Base-by-base conservation (phyloP, 1,140 invertebrate species). In the Bombus terrestris region DNA sequence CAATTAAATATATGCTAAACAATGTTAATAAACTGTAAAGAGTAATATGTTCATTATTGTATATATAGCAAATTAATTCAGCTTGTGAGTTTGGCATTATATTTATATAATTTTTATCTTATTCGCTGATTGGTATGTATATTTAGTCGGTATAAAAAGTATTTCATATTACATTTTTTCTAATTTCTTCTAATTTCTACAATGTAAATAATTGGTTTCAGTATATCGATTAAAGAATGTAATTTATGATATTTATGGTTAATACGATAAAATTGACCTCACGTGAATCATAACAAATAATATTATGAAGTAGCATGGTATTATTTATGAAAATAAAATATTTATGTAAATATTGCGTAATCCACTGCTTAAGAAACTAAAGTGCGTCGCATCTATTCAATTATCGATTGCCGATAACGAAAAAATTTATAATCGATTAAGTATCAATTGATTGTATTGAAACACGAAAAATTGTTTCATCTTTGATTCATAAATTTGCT, bases 11-110 rank as follows among this genome's bases (percentile, higher is more conserved):
- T 64, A 5, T 37, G 15, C 22, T 64, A 47, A 74, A 66, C 25
- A 64, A 62, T 75, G 25, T 82, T 82, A 75, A 64, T 82, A 64
- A 69, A n/a, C 73, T n/a, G 39, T 47, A 73, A 62, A 71, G 28
- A 41, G 28, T 39, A 62, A 62, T 39, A 22, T 28, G 39, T 64
- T 82, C 41, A 32, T 43, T n/a, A 62, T 79, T 47, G 32, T 47
- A 47, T 47, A 32, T 35, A 47, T 68, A 32, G 43, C 1, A 22
- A 68, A 47, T 39, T n/a, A 69, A 69, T 68, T 32, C n/a, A 35
- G 22, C 22, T 37, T 62, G 13, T 39, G 25, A 66, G 32, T 47
- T 25, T 35, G 66, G 2, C 25, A 32, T 66, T 47, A 66, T 28
- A 79, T 79, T 47, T 68, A 66, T 35, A 79, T 37, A 66, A 28